Evolutionary conservation across 2,113 vertebrate genomes (phyloP).

Genomic region (Macrotus californicus): DNA sequence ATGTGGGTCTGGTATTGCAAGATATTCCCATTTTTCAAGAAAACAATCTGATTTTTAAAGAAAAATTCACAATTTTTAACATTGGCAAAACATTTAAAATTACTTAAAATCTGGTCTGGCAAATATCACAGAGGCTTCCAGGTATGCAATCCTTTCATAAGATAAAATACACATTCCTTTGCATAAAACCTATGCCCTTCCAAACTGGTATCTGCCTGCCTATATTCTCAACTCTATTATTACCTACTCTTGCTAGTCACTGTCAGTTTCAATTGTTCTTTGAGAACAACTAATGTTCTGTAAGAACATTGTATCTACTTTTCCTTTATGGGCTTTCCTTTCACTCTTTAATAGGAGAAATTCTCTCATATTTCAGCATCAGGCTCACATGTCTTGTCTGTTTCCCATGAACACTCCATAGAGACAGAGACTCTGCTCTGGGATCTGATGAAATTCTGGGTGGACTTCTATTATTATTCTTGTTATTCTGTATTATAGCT

Average conservation of each 20-base stretch:
- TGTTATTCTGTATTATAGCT: neutral
- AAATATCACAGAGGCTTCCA: neutral
- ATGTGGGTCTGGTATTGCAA: neutral
- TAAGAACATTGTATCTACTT: neutral
- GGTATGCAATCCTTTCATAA: neutral
- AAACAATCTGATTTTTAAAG: neutral
- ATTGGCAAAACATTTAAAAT: neutral
- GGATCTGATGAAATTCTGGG: neutral
- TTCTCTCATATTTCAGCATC: neutral
- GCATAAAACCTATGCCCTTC: neutral
- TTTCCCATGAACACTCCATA: neutral
- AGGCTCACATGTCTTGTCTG: neutral
- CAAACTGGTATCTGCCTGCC: neutral
- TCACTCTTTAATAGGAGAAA: neutral
- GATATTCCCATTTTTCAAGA: constrained; percentile 14
- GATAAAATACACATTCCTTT: neutral
- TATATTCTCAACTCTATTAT: neutral
- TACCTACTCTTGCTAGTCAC: neutral
- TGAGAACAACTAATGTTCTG: neutral
- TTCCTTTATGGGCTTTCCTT: neutral
- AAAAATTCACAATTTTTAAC: neutral
- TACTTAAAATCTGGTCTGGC: neutral
- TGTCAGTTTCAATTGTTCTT: neutral
- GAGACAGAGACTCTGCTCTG: neutral
- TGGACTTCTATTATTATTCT: neutral